Evolutionary conservation across 2,797 vertebrate genomes (phyloP).

Genomic region (Lophotriccus pileatus): DNA sequence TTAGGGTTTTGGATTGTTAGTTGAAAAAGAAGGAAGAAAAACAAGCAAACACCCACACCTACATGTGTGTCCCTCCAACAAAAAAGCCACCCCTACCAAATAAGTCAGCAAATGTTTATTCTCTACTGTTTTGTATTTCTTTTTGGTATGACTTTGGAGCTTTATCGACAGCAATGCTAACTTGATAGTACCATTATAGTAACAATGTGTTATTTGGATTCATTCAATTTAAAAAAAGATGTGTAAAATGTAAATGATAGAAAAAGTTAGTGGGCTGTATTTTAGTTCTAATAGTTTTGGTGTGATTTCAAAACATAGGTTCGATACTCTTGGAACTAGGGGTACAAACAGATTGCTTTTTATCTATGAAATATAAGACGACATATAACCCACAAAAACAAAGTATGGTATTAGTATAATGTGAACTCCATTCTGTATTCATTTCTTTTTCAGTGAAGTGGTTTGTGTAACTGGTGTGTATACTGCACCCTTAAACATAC

Average conservation of each 20-base stretch:
- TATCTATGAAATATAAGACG: background rate
- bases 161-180: background rate
- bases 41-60: background rate
- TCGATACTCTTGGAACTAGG: background rate
- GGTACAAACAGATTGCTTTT: background rate
- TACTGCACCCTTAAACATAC: background rate
- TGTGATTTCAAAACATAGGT: constrained; percentile 12
- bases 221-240: background rate
- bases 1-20: background rate
- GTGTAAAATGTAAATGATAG: constrained; percentile 17
- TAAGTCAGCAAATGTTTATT: background rate
- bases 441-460: background rate
- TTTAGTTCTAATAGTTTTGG: constrained; percentile 10
- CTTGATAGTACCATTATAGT: background rate
- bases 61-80: background rate
- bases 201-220: background rate
- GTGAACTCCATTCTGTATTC: background rate
- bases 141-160: background rate
- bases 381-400: background rate
- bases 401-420: background rate
- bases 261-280: background rate
- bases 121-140: background rate
- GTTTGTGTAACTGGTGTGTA: background rate
- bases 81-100: background rate
- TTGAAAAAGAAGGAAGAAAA: background rate